Evolutionary conservation across 2,888 invertebrate genomes (phyloP).

Genomic region (Malthinus flaveolus): DNA sequence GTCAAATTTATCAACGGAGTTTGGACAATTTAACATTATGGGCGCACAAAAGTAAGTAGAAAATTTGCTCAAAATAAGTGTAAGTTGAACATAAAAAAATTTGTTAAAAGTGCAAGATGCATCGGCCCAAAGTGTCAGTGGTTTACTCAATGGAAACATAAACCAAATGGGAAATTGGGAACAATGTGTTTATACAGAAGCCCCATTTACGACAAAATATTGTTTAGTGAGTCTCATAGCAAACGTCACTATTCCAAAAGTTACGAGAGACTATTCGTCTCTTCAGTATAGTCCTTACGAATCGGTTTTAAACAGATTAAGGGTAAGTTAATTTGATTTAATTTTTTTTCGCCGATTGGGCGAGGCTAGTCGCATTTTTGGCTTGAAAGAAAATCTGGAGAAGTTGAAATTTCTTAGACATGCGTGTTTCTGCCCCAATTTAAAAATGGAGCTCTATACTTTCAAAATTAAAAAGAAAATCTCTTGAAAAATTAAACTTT

Average conservation of each 20-base stretch:
- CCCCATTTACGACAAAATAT: not conserved
- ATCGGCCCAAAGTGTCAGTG: not conserved
- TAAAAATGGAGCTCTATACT: no score
- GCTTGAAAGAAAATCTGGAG: no score
- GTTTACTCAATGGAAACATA: not conserved
- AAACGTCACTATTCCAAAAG: not conserved
- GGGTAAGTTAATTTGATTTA: not conserved
- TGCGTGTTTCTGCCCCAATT: no score
- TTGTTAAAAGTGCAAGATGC: not conserved
- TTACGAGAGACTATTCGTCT: not conserved
- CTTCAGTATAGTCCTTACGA: not conserved
- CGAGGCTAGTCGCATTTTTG: no score
- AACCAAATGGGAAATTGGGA: not conserved
- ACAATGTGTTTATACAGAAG: not conserved
- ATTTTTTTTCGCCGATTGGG: no score
- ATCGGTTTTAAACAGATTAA: not conserved
- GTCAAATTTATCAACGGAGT: not conserved
- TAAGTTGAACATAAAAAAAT: not conserved
- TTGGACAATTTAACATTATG: constrained; percentile 1
- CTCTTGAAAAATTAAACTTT: not conserved
- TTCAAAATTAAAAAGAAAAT: no score
- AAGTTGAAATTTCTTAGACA: no score
- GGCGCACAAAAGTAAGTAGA: not conserved
- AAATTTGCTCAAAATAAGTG: not conserved
- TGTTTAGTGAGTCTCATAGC: not conserved